These are phyloP conservation scores for Acanthosoma haemorrhoidale DNA, from an alignment of 2,888 invertebrate species.

Conservation along the genomic window DNA sequence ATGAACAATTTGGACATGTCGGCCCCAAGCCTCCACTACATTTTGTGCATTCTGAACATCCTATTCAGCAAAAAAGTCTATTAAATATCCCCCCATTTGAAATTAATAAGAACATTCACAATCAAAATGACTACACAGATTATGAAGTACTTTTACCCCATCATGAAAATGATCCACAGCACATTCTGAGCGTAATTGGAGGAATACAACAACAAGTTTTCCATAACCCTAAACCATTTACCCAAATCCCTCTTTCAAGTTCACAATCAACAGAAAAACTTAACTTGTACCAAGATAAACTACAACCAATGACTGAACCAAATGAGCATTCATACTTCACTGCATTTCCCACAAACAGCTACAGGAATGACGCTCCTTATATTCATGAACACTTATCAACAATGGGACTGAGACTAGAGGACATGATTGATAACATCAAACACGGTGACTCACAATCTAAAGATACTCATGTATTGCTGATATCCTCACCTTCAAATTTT, in stretches of 20 bases:
- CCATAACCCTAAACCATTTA: conserved; percentile 19
- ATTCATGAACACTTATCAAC: conserved; percentile 12
- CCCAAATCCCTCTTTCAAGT: neutral
- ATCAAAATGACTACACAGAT: neutral
- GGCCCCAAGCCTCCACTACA: neutral
- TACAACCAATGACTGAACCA: conserved; percentile 23
- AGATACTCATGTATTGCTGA: conserved; percentile 36
- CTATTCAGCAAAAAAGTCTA: neutral
- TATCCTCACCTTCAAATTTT: conserved; percentile 35
- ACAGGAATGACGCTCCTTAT: conserved; percentile 10
- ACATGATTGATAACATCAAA: conserved; percentile 37
- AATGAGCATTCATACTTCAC: conserved; percentile 28
- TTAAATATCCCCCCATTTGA: neutral
- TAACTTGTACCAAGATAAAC: conserved; percentile 36
- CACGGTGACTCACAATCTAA: conserved; percentile 37
- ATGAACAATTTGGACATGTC: neutral
- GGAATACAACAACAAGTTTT: neutral
- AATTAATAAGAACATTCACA: conserved; percentile 3
- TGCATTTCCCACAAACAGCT: neutral
- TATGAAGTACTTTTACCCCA: neutral
- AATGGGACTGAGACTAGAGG: conserved; percentile 31
- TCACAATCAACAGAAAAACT: conserved; percentile 36
- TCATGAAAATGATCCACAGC: conserved; percentile 5
- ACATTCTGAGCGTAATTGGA: neutral
- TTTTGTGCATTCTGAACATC: neutral